Conservation (phyloP, 2,113 vertebrate species). For the Sander lucioperca region DNA sequence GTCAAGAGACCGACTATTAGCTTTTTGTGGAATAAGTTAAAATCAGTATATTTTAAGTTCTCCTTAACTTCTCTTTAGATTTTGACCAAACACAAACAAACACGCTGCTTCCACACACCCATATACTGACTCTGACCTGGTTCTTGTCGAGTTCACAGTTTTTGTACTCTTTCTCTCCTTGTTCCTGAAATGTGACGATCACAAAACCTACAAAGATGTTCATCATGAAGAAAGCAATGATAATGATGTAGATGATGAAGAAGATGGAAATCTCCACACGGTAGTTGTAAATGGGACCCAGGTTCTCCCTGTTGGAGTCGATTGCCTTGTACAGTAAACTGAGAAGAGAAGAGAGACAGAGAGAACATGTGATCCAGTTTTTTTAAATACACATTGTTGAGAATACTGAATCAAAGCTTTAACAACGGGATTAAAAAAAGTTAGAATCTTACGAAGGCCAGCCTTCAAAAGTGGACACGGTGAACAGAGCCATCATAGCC, state of each 20-base stretch:
- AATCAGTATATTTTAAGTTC: neutral
- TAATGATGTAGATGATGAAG: slow-evolving; percentile 99
- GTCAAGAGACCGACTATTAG: neutral
- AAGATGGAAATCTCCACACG: slow-evolving; percentile 99
- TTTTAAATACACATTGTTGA: neutral
- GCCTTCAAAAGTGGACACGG: slow-evolving; percentile 98
- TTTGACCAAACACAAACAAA: slow-evolving; percentile 7
- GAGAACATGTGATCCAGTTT: neutral
- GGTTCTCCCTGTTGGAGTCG: slow-evolving; percentile 96
- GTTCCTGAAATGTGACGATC: slow-evolving; percentile 99
- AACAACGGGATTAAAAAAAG: neutral
- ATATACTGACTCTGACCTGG: slow-evolving; percentile 88
- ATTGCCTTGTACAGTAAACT: slow-evolving; percentile 98
- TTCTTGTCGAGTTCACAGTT: slow-evolving; percentile 99
- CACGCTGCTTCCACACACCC: neutral
- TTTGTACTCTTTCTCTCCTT: slow-evolving; percentile 99
- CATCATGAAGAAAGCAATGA: slow-evolving; percentile 99
- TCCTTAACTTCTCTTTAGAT: neutral
- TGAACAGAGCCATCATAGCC: slow-evolving; percentile 99
- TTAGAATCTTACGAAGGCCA: slow-evolving; percentile 94
- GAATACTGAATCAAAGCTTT: neutral
- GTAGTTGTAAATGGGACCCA: slow-evolving; percentile 97
- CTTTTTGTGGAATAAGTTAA: neutral
- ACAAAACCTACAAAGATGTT: slow-evolving; percentile 99
- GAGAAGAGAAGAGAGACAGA: slow-evolving; percentile 30